Evolutionary conservation across 1,140 invertebrate genomes (phyloP), one percentile per base, ranked within the genome.

Genomic region (Eriosoma lanigerum): DNA sequence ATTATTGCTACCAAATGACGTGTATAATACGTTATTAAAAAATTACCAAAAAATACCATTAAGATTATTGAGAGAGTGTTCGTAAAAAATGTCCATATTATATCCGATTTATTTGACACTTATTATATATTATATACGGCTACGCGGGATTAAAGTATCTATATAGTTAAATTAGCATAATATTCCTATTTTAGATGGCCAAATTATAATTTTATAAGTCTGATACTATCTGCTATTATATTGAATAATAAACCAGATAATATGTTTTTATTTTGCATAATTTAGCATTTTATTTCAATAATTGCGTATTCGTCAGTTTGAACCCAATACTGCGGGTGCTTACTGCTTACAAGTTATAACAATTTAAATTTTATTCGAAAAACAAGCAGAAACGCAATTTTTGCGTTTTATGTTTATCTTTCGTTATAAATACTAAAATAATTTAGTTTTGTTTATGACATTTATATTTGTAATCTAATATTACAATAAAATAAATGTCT

Each of bases 91-190:
- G 32, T 38, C 29, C 19, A 38, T 64, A 13, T 64, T 64, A 44
- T 68, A 24, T 68, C 44, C 38, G 44, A 68, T 68, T 68, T 24
- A n/a, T 68, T 68, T 68, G 64, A 44, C 64, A 68, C 64, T 68
- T 68, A 44, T 46, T 38, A 38, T 8, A n/a, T n/a, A n/a, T 38
- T 38, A 38, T 38, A 38, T 8, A 21, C 6, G 24, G 38, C 66
- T 68, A n/a, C n/a, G n/a, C 44, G 6, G 44, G 66, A 48, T 48
- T 68, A 68, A 44, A 68, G 66, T 48, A 68, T 48, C 38, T 46
- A 58, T 4, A 44, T 38, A 38, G 32, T 24, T 46, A 68, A 68
- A 68, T 46, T 68, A 44, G 64, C 38, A 68, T 68, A n/a, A n/a
- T n/a, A 68, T 48, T 38, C 66, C 44, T 48, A 38, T 38, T 68